Conservation (phyloP, 2,113 vertebrate genomes). For the Poeciliopsis occidentalis region DNA sequence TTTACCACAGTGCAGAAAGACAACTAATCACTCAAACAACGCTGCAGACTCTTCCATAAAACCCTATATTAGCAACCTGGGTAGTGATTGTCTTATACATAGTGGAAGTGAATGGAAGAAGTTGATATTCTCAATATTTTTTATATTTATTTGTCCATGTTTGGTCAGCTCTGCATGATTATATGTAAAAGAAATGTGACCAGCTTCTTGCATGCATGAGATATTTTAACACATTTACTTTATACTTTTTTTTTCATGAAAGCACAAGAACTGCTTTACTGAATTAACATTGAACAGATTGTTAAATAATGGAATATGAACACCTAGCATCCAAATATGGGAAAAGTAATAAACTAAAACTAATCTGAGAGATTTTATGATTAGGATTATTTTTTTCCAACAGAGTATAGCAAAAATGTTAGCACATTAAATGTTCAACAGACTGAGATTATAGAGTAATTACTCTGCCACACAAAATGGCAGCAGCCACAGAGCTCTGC, state of each 20-base stretch:
- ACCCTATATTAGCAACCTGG: too few species aligned
- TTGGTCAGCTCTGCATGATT: background rate
- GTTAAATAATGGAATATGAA: background rate
- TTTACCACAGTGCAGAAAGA: too few species aligned
- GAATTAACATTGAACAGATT: background rate
- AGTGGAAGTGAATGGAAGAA: too few species aligned
- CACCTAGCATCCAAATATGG: background rate
- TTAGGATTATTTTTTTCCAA: background rate
- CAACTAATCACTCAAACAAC: too few species aligned
- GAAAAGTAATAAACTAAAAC: background rate
- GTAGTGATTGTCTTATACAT: too few species aligned
- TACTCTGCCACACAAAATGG: background rate
- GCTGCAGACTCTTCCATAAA: too few species aligned
- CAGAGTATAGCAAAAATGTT: constrained; percentile 5
- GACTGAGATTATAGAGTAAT: constrained; percentile 3
- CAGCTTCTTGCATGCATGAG: background rate
- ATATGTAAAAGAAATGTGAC: background rate
- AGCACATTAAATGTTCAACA: constrained; percentile 8
- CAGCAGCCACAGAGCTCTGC: background rate
- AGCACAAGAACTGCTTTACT: background rate
- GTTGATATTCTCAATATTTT: too few species aligned
- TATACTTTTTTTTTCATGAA: background rate
- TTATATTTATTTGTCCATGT: too few species aligned
- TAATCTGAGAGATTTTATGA: background rate
- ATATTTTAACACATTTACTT: background rate